Evolutionary conservation across 2,113 vertebrate species (phyloP).

Genomic region (Rhea pennata): DNA sequence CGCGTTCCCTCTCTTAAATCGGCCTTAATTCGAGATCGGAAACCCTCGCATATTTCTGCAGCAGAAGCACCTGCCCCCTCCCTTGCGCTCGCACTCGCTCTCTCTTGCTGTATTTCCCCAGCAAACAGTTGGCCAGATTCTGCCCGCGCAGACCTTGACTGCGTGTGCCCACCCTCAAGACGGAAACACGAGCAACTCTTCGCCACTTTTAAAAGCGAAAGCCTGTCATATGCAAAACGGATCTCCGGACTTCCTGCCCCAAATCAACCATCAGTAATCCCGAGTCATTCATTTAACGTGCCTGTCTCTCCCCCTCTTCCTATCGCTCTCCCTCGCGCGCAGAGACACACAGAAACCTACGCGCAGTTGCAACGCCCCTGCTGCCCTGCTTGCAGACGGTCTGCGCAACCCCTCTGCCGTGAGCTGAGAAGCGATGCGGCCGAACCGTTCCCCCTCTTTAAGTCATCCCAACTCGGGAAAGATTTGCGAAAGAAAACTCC

Average conservation of each 20-base stretch:
- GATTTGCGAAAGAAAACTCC: constrained; percentile 48
- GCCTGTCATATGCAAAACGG: constrained; percentile 65
- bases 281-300: constrained; percentile 61
- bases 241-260: constrained; percentile 62
- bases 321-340: background rate
- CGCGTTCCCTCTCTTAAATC: background rate
- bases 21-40: background rate
- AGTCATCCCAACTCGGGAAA: constrained; percentile 63
- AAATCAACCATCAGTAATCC: constrained; percentile 54
- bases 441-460: background rate
- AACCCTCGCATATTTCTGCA: background rate
- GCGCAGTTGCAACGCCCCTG: background rate
- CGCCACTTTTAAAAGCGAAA: constrained; percentile 44
- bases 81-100: background rate
- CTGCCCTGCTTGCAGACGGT: constrained; percentile 7
- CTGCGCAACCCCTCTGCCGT: constrained; percentile 22
- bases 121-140: background rate
- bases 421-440: background rate
- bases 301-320: background rate
- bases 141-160: background rate
- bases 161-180: background rate
- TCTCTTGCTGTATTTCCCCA: background rate
- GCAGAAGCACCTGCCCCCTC: constrained; percentile 62
- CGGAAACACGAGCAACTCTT: constrained; percentile 11
- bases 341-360: background rate